Evolutionary conservation across 2,797 vertebrate genomes (phyloP), one percentile per base, ranked within the genome.

Genomic region (Anas flavirostris): DNA sequence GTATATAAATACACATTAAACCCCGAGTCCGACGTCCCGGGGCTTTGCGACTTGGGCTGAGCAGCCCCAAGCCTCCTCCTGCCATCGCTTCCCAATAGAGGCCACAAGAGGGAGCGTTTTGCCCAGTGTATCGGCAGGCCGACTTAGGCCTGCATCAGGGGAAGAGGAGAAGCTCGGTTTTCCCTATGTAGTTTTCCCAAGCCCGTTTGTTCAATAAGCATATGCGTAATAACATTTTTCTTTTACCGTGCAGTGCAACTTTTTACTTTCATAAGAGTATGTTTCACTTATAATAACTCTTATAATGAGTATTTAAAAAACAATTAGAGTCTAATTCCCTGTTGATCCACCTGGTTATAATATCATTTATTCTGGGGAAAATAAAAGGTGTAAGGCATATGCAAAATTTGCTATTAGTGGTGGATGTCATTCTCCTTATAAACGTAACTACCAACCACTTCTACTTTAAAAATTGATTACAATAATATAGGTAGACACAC

Each of bases 101-200:
- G 55, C 82, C 97, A 88, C 94, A 11, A 87, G 97, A 77, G 95
- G 97, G 95, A 85, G 95, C 55, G 3, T 59, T 70, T 35, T 19
- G 91, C 7, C 83, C 95, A 90, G 39, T 53, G 64, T 92, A 37
- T 11, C 3, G 48, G 9, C 46, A 19, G 31, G 15, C 28, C 26
- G 6, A 1, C 0, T 16, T 46, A 33, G 5, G 23, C 12, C 55
- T 2, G 0, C 2, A 1, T 3, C 5, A 6, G 62, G 35, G 2
- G 2, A 17, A 8, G 35, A 5, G 31, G 13, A 3, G 3, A 31
- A 67, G 21, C 1, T 6, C 14, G 1, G 21, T 69, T 80, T 37
- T 86, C 82, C 31, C 21, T 74, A 74, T 70, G 37, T 53, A 9
- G 9, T 77, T 89, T 87, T 64, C 66, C n/a, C 31, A 4, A 82